These are phyloP conservation scores for Sapayoa aenigma DNA, from an alignment of 2,113 vertebrate species.

Conservation along the genomic window DNA sequence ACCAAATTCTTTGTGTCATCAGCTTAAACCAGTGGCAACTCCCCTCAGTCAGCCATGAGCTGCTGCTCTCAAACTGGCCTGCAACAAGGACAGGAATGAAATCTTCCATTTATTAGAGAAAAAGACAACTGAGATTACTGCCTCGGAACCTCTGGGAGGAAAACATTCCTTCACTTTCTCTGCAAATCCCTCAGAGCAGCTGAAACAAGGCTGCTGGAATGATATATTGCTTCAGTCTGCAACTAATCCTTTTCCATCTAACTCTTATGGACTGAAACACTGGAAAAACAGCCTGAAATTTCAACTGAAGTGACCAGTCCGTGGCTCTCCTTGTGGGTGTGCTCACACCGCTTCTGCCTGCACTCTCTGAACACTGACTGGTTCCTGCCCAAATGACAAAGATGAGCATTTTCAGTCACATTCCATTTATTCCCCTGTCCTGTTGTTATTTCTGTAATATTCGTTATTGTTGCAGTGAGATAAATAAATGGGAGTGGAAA, in stretches of 20 bases:
- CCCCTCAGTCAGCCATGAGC: too few species aligned
- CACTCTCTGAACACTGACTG: rapidly evolving
- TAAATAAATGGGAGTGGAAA: neutral
- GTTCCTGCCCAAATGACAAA: neutral
- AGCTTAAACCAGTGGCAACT: neutral
- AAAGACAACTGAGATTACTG: neutral
- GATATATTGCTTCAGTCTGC: neutral
- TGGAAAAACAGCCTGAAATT: neutral
- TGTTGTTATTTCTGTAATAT: neutral
- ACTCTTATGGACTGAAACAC: neutral
- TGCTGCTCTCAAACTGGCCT: neutral
- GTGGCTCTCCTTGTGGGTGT: neutral
- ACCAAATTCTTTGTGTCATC: neutral
- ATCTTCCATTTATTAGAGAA: neutral
- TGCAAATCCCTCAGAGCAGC: neutral
- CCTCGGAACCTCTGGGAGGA: rapidly evolving
- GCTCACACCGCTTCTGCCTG: neutral
- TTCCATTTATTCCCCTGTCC: neutral
- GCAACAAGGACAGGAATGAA: neutral
- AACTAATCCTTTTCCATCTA: neutral
- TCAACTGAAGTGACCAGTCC: neutral
- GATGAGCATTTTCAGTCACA: rapidly evolving
- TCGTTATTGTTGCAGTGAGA: neutral
- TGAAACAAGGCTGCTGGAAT: neutral
- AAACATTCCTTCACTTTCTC: neutral